Base-by-base conservation (phyloP, 2,113 vertebrate genomes). In the Paracanthobrama guichenoti region DNA sequence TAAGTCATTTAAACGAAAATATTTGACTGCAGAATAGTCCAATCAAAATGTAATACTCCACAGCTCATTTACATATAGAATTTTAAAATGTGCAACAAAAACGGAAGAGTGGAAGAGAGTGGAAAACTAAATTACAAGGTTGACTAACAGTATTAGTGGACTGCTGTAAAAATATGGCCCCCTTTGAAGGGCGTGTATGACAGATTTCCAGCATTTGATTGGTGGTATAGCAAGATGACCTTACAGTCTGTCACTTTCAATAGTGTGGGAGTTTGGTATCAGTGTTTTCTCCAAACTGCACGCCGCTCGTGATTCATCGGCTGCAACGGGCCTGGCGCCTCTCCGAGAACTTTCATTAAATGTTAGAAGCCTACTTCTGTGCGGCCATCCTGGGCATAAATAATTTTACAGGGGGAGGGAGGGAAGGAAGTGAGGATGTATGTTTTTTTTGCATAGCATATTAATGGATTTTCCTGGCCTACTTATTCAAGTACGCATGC, bases 401-500 rank as follows among this genome's bases (percentile, higher is more conserved):
- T 75, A 35, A 31, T 35, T 76, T 76, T 13, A 76, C 31, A 31
- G 8, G 39, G 8, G 66, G 18, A 69, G 35, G 35, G 35, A 42
- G 31, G 18, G 20, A 69, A 31, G 31, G 16, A 67, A 69, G 35
- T 22, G 18, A 35, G 50, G 48, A 35, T 35, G 74, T 35, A 22
- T 22, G 28, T 76, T 57, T 76, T 35, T 53, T 76, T 28, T 76
- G 24, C 48, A 76, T 76, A 76, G 14, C 74, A 76, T 28, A 77
- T 31, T 39, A 59, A n/a, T 42, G 22, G 26, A 16, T 31, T 16
- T 35, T 76, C 14, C 53, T 78, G 53, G 31, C 75, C 75, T 42
- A 77, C 28, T 42, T 78, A 53, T 48, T 53, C 20, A 69, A 69
- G 66, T 42, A 12, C 22, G 31, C 22, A 14, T 20, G 3, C 28